These are phyloP conservation scores for Cheilosia scutellata DNA, from an alignment of 2,888 invertebrate genomes.

Conservation along the genomic window DNA sequence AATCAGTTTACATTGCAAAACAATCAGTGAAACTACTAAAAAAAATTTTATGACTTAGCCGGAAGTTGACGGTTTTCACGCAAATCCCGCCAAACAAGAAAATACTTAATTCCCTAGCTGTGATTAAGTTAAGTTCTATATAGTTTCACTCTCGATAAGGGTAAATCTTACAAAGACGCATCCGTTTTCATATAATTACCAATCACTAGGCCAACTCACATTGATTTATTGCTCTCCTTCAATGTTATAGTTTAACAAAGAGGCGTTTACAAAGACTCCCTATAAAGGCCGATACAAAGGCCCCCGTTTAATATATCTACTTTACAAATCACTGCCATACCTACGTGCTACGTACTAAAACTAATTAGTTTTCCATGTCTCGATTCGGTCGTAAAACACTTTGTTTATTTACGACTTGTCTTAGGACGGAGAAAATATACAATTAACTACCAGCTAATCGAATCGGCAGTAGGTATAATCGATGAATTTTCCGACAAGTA, in stretches of 20 bases:
- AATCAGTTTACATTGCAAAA: too few species aligned
- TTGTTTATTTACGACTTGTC: constrained; percentile 56
- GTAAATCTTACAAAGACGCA: background rate
- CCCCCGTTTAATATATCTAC: background rate
- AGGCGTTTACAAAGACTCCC: background rate
- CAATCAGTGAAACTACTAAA: too few species aligned
- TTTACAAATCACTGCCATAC: constrained; percentile 23
- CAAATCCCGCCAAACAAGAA: too few species aligned
- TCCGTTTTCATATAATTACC: background rate
- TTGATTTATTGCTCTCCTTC: constrained; percentile 1
- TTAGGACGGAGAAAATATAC: constrained; percentile 25
- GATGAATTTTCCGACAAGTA: constrained; percentile 39
- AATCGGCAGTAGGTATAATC: constrained; percentile 47
- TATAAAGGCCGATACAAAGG: constrained; percentile 1
- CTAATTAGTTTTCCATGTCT: constrained; percentile 48
- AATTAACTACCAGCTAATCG: constrained; percentile 51
- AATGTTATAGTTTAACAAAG: background rate
- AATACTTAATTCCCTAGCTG: too few species aligned
- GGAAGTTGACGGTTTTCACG: too few species aligned
- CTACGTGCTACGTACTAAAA: background rate
- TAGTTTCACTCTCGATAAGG: too few species aligned
- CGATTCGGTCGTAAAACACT: constrained; percentile 50
- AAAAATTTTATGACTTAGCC: too few species aligned
- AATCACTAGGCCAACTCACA: background rate
- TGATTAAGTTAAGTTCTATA: too few species aligned